Conservation (phyloP, 2,797 vertebrate genomes). For the Brotula barbata region DNA sequence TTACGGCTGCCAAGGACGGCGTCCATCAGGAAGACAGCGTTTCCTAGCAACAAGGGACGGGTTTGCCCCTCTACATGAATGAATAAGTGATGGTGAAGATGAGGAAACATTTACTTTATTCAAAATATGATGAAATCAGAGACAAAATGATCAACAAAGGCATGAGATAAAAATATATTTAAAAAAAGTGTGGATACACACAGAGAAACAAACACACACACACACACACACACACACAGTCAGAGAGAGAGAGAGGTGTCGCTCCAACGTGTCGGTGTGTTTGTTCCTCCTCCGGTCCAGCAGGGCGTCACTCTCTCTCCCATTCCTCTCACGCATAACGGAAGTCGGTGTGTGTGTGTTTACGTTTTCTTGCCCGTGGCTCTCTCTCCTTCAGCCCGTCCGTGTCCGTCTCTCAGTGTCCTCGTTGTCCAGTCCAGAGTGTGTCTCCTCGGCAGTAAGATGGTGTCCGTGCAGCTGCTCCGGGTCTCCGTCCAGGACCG, state of each 20-base stretch:
- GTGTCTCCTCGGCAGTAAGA: background rate
- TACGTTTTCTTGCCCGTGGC: no score
- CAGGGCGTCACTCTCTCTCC: background rate
- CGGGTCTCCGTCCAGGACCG: constrained; percentile 49
- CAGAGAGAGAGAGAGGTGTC: background rate
- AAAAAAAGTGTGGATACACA: no score
- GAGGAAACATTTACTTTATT: no score
- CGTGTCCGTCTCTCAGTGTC: background rate
- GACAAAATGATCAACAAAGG: no score
- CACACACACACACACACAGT: background rate
- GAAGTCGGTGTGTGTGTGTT: constrained; percentile 2
- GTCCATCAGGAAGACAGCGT: no score
- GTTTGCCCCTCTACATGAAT: no score
- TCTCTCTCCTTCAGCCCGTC: background rate
- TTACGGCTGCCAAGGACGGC: no score
- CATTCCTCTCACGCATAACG: background rate
- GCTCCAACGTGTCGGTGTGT: background rate
- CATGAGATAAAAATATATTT: no score
- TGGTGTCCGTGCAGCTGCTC: constrained; percentile 49
- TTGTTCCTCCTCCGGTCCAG: background rate
- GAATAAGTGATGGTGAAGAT: no score
- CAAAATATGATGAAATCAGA: no score
- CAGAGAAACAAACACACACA: no score
- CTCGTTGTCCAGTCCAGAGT: background rate
- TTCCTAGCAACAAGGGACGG: no score